Conservation (phyloP, 2,113 vertebrate genomes). For the Gambusia holbrooki region DNA sequence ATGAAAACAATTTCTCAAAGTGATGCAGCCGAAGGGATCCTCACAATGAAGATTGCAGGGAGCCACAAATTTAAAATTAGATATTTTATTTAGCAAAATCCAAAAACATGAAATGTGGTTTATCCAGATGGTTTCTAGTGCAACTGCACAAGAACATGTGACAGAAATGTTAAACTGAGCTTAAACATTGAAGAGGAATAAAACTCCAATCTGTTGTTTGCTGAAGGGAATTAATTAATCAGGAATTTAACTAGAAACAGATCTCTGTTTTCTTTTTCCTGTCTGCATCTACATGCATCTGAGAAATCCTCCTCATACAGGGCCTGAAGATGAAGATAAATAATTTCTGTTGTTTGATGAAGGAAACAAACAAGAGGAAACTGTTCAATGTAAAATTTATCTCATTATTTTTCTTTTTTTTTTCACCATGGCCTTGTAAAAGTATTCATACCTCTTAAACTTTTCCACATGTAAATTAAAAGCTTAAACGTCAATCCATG, state of each 20-base stretch:
- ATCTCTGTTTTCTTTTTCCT: conserved; percentile 30
- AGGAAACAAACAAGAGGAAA: background rate
- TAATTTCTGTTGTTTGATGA: background rate
- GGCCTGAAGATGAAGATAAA: background rate
- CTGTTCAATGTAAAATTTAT: background rate
- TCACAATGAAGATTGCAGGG: background rate
- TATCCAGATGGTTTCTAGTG: background rate
- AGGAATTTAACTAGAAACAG: conserved; percentile 26
- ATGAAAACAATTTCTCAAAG: conserved; percentile 17
- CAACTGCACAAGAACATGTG: background rate
- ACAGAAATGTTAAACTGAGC: background rate
- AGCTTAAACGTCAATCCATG: background rate
- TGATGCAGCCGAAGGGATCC: background rate
- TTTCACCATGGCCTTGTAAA: background rate
- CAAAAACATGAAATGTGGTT: conserved; percentile 8
- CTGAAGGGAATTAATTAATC: conserved; percentile 33
- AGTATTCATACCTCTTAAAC: background rate
- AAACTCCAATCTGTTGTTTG: conserved; percentile 31
- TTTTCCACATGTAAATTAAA: background rate
- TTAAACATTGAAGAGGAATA: conserved; percentile 1
- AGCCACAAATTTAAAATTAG: background rate
- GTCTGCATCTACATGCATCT: conserved; percentile 21
- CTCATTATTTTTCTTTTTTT: background rate
- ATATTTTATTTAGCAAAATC: conserved; percentile 10
- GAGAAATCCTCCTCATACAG: background rate